Evolutionary conservation across 2,113 vertebrate genomes (phyloP), one percentile per base, ranked within the genome.

Genomic region (Laticauda laticaudata): DNA sequence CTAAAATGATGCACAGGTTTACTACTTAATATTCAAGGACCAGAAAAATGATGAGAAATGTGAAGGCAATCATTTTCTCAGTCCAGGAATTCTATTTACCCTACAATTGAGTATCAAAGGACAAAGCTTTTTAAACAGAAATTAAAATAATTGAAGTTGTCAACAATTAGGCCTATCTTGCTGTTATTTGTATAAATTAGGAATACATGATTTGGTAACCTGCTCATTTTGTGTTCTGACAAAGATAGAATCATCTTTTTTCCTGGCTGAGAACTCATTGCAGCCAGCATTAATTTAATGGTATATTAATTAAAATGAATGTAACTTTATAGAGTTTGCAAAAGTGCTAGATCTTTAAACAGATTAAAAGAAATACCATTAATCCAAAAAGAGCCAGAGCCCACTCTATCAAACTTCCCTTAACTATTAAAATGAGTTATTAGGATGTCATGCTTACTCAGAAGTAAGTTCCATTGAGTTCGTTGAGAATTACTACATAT

Each of bases 81-180:
- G 54, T 56, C 51, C 20, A 39, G 34, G 26, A 24, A 57, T 56
- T 89, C 69, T 39, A 85, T 21, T 56, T 57, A 48, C 48, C 15
- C 53, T 88, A 92, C 48, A 88, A 88, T 1, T 18, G 9, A 88
- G 12, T 81, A 89, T 56, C 55, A 34, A 92, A 92, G 59, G 43
- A 43, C 55, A 89, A 45, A 59, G 87, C 39, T 81, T 90, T 92
- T 90, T n/a, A 86, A 59, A 86, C 18, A 92, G 53, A 69, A 89
- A 48, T 92, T 92, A 90, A 57, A 89, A 89, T 90, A 90, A 89
- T 75, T 89, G 92, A 45, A 92, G 51, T 88, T 64, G 85, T 92
- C 51, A 92, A 87, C 59, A 88, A 92, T 92, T 89, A 92, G 26
- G 39, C 54, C 39, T 89, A 56, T 86, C 88, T 90, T 85, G 54